Conservation (phyloP, 1,140 invertebrate species). For the Colletes latitarsis region DNA sequence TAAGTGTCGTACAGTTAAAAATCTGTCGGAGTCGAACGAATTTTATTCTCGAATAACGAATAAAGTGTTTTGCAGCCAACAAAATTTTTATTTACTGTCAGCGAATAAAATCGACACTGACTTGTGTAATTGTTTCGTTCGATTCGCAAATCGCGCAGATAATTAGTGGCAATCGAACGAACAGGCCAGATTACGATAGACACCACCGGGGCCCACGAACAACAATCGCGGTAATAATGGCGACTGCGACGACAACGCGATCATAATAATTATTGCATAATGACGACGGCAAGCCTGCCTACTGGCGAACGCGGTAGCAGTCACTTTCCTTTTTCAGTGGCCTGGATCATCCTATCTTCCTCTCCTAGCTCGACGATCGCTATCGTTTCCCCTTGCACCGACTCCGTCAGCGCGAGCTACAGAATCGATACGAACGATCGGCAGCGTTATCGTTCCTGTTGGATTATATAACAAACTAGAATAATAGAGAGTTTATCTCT, state of each 20-base stretch:
- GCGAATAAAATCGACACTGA: no score
- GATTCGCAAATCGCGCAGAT: constrained; percentile 4
- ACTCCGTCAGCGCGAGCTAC: neutral
- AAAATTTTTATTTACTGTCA: no score
- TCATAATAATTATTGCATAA: constrained; percentile 79
- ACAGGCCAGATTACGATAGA: constrained; percentile 51
- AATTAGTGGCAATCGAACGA: constrained; percentile 59
- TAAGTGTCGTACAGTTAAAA: no score
- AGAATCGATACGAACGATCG: neutral
- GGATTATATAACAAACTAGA: neutral
- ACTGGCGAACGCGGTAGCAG: constrained; percentile 67
- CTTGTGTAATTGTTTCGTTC: no score
- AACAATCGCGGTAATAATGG: constrained; percentile 62
- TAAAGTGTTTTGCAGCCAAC: no score
- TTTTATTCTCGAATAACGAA: no score
- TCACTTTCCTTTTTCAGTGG: constrained; percentile 79
- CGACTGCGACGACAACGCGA: constrained; percentile 64
- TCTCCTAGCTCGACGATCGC: constrained; percentile 45
- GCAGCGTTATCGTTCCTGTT: neutral
- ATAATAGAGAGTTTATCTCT: neutral
- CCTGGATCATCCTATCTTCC: constrained; percentile 75
- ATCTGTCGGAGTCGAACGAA: no score
- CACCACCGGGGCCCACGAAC: constrained; percentile 43
- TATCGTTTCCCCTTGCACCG: constrained; percentile 10
- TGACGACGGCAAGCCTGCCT: constrained; percentile 64